Base-by-base conservation (phyloP, 2,888 invertebrate species). In the Blastobasis adustella region DNA sequence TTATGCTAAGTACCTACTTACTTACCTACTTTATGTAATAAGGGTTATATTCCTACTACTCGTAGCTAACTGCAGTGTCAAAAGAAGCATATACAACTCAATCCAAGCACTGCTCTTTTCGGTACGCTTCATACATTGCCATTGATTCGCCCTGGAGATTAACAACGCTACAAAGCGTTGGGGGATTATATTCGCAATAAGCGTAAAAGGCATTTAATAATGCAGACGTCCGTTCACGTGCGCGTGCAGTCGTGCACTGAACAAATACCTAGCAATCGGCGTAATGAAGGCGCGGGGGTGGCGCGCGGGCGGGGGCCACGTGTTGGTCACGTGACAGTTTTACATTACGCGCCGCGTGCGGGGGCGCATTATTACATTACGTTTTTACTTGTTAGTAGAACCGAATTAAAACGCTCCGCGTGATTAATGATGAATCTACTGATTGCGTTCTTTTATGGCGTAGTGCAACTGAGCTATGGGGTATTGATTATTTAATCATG, bases 171-270 rank as follows among this genome's bases (percentile, higher is more conserved):
- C 67, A 61, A 67, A 65, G 65, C 65, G 67, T 23, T 23, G 23
- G 80, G 75, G 69, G 63, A 61, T 83, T 78, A 82, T 42, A 79
- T 76, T 84, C 63, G 81, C 84, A 85, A 87, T 86, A 87, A 86
- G 83, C 82, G 79, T 88, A 83, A 87, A 88, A 86, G 88, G 84
- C 88, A 86, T 88, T 88, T 88, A 88, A 87, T 88, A 87, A 88
- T 88, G 85, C 85, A 88, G 76, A 80, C 85, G 82, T 82, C 78
- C 74, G 80, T 60, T 65, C 82, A 79, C 80, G 82, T 82, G 84
- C 80, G 71, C 67, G 74, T 61, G 65, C 69, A 63, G 69, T 69
- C 67, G 74, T 61, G 65, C 69, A 63, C 69, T 69, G 82, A 81
- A 82, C 84, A 85, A 87, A 86, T 86, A 79, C 81, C 74, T 71